A percentile compares a stretch with the other conserved stretches of the same genome.
These are phyloP conservation scores for Ametastegia equiseti DNA, from an alignment of 2,888 invertebrate genomes.

Conservation along the genomic window DNA sequence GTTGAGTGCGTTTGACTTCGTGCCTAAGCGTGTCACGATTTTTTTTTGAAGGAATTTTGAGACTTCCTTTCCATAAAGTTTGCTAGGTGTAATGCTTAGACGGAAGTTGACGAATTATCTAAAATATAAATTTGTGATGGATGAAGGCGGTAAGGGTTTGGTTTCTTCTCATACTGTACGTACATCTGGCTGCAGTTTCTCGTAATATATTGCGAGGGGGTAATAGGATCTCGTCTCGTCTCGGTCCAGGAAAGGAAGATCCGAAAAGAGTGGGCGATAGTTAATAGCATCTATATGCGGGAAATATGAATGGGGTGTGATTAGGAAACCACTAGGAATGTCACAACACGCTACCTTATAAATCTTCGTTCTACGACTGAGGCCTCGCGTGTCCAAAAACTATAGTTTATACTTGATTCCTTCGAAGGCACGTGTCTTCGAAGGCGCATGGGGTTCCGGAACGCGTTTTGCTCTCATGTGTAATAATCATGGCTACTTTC, in stretches of 20 bases:
- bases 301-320: conserved; percentile 46
- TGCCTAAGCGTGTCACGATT: neutral
- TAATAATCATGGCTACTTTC: neutral
- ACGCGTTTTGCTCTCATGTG: no score
- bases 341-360: conserved; percentile 38
- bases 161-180: neutral
- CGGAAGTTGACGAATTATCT: no score
- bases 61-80: no score
- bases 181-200: neutral
- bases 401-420: neutral
- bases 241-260: conserved; percentile 20
- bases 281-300: conserved; percentile 29
- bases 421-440: conserved; percentile 7
- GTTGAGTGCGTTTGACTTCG: neutral
- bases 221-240: neutral
- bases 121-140: neutral
- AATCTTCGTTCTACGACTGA: neutral
- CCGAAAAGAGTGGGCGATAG: conserved; percentile 24
- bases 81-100: no score
- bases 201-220: neutral
- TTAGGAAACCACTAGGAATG: conserved; percentile 46
- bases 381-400: conserved; percentile 2
- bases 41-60: no score
- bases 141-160: neutral
- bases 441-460: neutral